Percentiles rank a stretch among this genome's conserved stretches.
Conservation (phyloP, 2,113 vertebrate genomes). For the Salvator merianae region DNA sequence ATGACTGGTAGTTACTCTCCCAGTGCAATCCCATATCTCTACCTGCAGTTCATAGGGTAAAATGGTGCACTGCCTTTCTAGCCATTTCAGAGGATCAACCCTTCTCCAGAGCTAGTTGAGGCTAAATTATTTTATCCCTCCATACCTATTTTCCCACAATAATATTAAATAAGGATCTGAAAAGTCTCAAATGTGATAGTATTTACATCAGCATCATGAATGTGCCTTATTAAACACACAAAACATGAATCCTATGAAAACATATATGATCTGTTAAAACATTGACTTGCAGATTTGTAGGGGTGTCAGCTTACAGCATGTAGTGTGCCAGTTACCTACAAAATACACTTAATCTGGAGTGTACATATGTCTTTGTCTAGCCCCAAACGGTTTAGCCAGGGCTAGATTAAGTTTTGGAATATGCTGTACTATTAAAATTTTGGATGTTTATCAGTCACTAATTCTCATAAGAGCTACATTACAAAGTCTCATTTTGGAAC, state of each 20-base stretch:
- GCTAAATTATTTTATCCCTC: background rate
- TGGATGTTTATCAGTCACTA: conserved; percentile 56
- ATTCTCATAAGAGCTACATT: conserved; percentile 73
- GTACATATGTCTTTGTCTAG: background rate
- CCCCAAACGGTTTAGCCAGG: conserved; percentile 35
- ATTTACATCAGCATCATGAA: background rate
- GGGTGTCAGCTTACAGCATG: background rate
- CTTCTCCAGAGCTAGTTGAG: background rate
- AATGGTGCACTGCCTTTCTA: too few relatives aligned
- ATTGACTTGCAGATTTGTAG: background rate
- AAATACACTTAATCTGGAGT: background rate
- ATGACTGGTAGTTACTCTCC: too few relatives aligned
- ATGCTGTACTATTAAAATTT: conserved; percentile 49
- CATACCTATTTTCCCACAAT: background rate
- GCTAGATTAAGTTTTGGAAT: conserved; percentile 60
- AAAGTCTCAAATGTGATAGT: background rate
- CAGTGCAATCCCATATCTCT: too few relatives aligned
- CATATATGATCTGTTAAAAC: background rate
- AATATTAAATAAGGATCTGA: too few relatives aligned
- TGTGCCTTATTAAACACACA: background rate
- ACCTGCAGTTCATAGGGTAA: too few relatives aligned
- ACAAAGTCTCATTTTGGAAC: conserved; percentile 64
- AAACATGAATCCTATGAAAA: background rate
- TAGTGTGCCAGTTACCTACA: background rate
- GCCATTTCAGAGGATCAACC: too few relatives aligned